Evolutionary conservation across 2,113 vertebrate species (phyloP).

Genomic region (Odocoileus hemionus): DNA sequence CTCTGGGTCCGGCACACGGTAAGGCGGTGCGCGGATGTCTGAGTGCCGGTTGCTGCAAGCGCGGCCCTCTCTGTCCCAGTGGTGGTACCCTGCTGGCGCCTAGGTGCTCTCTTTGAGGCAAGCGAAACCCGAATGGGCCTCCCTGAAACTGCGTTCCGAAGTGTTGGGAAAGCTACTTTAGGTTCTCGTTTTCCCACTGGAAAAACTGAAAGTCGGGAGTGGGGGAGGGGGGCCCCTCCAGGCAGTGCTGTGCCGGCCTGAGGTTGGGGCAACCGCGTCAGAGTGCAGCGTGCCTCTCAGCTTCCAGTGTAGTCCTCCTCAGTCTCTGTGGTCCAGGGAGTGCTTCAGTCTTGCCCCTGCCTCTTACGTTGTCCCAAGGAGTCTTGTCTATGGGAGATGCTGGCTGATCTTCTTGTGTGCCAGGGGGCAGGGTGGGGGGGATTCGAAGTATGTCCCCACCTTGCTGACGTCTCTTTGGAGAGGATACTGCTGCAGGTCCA

Average conservation of each 20-base stretch:
- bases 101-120: too few species aligned
- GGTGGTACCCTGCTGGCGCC: neutral
- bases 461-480: neutral
- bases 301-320: neutral
- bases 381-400: neutral
- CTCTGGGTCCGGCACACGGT: neutral
- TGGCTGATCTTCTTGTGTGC: neutral
- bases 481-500: neutral
- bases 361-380: neutral
- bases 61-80: rapidly evolving
- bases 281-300: neutral
- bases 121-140: rapidly evolving
- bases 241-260: rapidly evolving
- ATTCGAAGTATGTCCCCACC: neutral
- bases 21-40: too few species aligned
- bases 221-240: neutral
- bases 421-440: rapidly evolving
- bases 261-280: neutral
- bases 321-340: too few species aligned
- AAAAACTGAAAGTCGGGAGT: neutral
- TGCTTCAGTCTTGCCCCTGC: neutral
- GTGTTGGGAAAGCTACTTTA: neutral
- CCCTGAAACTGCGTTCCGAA: rapidly evolving
- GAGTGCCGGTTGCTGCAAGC: neutral
- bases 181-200: neutral